Evolutionary conservation across 92 coral and sea anemone species (phyloP).

Genomic region (Actinostola sp.): DNA sequence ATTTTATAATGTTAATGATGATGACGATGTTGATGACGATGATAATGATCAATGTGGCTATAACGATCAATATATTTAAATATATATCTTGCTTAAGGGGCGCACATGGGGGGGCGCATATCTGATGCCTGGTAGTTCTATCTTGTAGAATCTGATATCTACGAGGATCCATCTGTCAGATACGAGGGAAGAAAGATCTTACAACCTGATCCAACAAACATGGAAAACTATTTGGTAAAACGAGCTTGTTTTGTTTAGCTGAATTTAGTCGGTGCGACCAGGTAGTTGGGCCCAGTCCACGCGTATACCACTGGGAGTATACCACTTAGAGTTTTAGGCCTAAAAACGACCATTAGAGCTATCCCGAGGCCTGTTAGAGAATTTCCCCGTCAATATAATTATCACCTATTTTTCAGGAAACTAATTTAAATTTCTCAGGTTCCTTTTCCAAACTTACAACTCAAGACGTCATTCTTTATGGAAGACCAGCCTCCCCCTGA

Average conservation of each 20-base stretch:
- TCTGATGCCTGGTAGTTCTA: neutral
- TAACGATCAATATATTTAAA: neutral
- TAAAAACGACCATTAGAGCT: too few species aligned
- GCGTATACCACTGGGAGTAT: neutral
- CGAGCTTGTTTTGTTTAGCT: too few species aligned
- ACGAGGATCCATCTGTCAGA: conserved; percentile 94
- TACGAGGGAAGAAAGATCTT: conserved; percentile 88
- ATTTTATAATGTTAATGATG: neutral
- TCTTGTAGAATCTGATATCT: conserved; percentile 87
- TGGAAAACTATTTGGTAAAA: conserved; percentile 94
- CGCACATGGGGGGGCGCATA: too few species aligned
- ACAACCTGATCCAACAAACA: conserved; percentile 91
- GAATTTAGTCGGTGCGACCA: too few species aligned
- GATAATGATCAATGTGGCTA: neutral
- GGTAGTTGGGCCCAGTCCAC: too few species aligned
- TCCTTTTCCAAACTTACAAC: conserved; percentile 89
- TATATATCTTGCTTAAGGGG: too few species aligned
- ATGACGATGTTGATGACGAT: neutral
- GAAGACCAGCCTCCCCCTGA: conserved; percentile 85
- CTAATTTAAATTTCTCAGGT: conserved; percentile 51
- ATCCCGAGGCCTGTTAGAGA: too few species aligned
- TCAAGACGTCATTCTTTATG: conserved; percentile 85
- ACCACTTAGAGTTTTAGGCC: too few species aligned
- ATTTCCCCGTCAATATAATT: too few species aligned
- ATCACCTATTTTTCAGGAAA: neutral